phyloP scores from a whole-genome alignment of 2,113 vertebrate genomes.

The Sus scrofa region DNA sequence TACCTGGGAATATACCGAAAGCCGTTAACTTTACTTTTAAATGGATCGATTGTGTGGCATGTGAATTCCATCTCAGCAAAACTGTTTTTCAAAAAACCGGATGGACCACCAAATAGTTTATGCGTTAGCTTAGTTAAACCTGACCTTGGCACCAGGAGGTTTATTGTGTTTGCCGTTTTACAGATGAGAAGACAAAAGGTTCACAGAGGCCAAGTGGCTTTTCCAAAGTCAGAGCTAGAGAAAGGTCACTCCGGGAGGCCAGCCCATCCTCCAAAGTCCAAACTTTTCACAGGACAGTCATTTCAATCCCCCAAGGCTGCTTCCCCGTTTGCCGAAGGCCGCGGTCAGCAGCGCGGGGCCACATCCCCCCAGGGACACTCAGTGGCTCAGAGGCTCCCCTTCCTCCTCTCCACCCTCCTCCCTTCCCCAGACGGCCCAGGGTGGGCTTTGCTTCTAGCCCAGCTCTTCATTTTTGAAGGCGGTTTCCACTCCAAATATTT shows the following conservation, averaged over 20 bases:
- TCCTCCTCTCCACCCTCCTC: too few relatives aligned
- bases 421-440: background rate
- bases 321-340: background rate
- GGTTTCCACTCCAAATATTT: constrained; percentile 42
- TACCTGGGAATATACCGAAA: background rate
- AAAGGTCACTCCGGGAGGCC: background rate
- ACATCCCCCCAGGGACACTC: fast-evolving
- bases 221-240: too few relatives aligned
- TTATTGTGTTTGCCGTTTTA: background rate
- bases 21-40: background rate
- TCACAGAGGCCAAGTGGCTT: background rate
- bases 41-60: background rate
- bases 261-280: background rate
- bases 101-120: background rate
- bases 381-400: background rate
- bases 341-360: fast-evolving
- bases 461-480: constrained; percentile 21
- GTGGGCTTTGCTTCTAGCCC: background rate
- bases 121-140: background rate
- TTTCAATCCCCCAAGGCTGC: fast-evolving
- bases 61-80: background rate
- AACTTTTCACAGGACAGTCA: too few relatives aligned
- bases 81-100: background rate
- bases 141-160: fast-evolving
- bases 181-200: background rate